These are phyloP conservation scores for Semotilus atromaculatus DNA, from an alignment of 2,797 vertebrate species.

Conservation along the genomic window DNA sequence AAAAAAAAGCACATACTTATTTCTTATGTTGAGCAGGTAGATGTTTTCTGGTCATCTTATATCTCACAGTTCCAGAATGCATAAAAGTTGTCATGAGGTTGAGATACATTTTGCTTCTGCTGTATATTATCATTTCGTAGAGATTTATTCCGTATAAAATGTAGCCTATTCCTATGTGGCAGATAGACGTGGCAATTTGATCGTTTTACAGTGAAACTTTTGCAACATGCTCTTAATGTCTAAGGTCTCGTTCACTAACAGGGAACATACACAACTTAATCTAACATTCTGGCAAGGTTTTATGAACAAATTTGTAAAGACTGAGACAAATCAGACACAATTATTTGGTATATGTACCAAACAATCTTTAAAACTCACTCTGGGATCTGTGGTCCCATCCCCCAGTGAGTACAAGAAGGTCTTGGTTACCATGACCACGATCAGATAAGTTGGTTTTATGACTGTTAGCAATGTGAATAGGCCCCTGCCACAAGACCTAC, in stretches of 20 bases:
- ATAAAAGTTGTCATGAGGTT: conserved; percentile 12
- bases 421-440: no score
- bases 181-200: not conserved
- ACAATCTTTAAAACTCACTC: no score
- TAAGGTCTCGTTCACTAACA: not conserved
- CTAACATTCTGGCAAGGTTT: not conserved
- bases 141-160: not conserved
- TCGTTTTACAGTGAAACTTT: not conserved
- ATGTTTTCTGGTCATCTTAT: conserved; percentile 36
- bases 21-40: conserved; percentile 51
- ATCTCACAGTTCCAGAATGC: conserved; percentile 32
- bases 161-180: not conserved
- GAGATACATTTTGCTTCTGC: not conserved
- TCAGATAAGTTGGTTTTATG: no score
- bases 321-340: no score
- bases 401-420: no score
- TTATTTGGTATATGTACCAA: no score
- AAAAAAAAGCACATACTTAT: conserved; percentile 38
- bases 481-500: no score
- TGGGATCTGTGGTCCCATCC: no score
- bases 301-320: no score
- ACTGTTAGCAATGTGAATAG: no score
- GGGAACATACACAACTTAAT: not conserved
- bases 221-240: not conserved
- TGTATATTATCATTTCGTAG: not conserved